These are phyloP conservation scores for Progne subis DNA, from an alignment of 2,113 vertebrate species.

Conservation along the genomic window DNA sequence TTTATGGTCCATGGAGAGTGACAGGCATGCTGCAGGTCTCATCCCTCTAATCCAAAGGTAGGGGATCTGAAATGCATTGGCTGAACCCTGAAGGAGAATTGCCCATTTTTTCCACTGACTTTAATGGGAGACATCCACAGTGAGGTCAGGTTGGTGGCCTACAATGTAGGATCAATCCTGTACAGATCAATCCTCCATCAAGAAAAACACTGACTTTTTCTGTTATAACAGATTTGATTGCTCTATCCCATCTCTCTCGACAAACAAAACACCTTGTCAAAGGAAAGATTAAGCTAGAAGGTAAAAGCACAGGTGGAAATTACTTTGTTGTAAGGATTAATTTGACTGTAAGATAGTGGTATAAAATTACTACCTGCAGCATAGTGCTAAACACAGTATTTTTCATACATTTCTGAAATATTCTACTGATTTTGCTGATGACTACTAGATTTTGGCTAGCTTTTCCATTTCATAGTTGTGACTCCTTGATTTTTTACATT, in stretches of 20 bases:
- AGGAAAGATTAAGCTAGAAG: background rate
- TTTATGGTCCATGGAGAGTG: background rate
- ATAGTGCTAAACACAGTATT: background rate
- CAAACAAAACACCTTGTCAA: background rate
- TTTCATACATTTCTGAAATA: background rate
- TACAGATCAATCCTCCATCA: background rate
- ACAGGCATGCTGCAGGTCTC: background rate
- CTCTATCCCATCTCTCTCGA: background rate
- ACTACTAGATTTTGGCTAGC: background rate
- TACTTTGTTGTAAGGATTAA: background rate
- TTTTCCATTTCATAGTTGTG: background rate
- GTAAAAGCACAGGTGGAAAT: background rate
- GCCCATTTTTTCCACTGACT: background rate
- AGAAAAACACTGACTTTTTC: background rate
- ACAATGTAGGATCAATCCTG: background rate
- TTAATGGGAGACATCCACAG: background rate
- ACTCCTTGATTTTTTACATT: background rate
- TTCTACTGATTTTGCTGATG: slow-evolving; percentile 9
- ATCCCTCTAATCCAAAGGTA: background rate
- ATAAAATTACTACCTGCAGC: background rate
- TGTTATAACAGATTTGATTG: background rate
- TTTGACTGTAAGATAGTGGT: background rate
- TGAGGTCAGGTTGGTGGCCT: background rate
- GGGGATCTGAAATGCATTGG: background rate
- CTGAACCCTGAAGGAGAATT: background rate